Evolutionary conservation across 2,888 invertebrate genomes (phyloP).

Genomic region (Aspidiotus rigidus): DNA sequence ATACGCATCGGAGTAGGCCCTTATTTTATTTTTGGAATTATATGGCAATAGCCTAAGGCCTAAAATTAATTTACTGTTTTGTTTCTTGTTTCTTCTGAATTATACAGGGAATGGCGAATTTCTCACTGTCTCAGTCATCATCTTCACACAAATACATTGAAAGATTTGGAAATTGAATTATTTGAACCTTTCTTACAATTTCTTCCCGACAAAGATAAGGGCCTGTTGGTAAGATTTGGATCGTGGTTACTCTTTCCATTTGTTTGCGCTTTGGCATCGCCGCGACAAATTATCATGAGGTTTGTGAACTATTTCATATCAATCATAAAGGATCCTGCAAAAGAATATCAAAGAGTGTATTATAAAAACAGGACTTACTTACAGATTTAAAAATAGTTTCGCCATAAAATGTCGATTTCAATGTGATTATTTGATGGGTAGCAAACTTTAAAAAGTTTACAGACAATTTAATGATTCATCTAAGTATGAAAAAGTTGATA

Average conservation of each 20-base stretch:
- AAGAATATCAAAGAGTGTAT: too few relatives aligned
- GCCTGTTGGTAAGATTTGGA: slow-evolving; percentile 39
- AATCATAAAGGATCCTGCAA: too few relatives aligned
- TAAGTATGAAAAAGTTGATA: too few relatives aligned
- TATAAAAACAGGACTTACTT: too few relatives aligned
- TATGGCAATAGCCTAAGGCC: too few relatives aligned
- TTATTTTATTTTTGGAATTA: too few relatives aligned
- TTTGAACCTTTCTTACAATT: slow-evolving; percentile 60
- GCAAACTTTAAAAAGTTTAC: too few relatives aligned
- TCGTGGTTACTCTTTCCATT: slow-evolving; percentile 21
- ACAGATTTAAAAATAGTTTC: not conserved
- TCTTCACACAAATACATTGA: slow-evolving; percentile 63
- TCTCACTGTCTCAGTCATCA: slow-evolving; percentile 71
- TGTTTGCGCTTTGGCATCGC: slow-evolving; percentile 13
- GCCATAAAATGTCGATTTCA: not conserved
- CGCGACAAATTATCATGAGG: slow-evolving; percentile 8
- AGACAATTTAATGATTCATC: too few relatives aligned
- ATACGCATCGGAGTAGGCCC: too few relatives aligned
- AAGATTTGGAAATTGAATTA: slow-evolving; percentile 61
- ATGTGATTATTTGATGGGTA: too few relatives aligned
- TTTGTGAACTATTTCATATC: not conserved
- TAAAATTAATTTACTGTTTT: too few relatives aligned
- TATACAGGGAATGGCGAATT: slow-evolving; percentile 59
- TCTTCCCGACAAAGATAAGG: slow-evolving; percentile 52
- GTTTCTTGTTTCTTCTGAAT: too few relatives aligned